phyloP scores from a whole-genome alignment of 2,888 invertebrate species.

The Tryphoninae sp. region DNA sequence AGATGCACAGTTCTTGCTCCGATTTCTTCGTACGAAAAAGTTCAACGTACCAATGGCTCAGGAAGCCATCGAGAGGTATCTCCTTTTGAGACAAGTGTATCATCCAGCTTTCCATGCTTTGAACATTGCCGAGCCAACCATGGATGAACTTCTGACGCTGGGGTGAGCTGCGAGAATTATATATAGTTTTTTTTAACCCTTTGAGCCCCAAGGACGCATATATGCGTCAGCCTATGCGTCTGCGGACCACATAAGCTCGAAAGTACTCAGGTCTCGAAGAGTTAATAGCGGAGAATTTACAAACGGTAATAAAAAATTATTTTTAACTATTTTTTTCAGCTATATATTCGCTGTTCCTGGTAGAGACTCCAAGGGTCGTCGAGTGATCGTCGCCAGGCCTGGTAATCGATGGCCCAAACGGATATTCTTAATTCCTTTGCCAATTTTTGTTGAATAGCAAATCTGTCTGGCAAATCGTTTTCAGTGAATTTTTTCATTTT shows the following conservation, averaged over 20 bases:
- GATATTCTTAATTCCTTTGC: constrained; percentile 11
- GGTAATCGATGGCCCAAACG: constrained; percentile 82
- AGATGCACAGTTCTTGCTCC: constrained; percentile 88
- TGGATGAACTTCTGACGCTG: constrained; percentile 87
- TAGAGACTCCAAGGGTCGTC: constrained; percentile 88
- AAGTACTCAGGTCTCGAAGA: no score
- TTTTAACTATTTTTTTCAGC: constrained; percentile 81
- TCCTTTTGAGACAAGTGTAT: constrained; percentile 89
- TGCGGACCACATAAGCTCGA: no score
- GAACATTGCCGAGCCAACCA: constrained; percentile 87
- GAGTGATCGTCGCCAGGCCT: constrained; percentile 89
- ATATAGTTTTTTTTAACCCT: neutral
- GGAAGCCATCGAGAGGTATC: constrained; percentile 89
- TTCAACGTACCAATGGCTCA: constrained; percentile 91
- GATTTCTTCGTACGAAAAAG: constrained; percentile 91
- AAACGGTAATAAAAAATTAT: neutral
- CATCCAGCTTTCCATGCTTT: constrained; percentile 89
- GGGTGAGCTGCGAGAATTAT: constrained; percentile 83
- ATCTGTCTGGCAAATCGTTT: neutral
- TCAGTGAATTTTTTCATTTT: neutral
- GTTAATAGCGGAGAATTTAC: neutral
- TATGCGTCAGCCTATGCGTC: no score
- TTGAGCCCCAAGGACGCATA: no score
- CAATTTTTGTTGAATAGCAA: constrained; percentile 31
- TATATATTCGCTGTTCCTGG: constrained; percentile 91